Evolutionary conservation across 35 echinoderm and acorn worm species (phyloP).

Genomic region (Lytechinus variegatus): DNA sequence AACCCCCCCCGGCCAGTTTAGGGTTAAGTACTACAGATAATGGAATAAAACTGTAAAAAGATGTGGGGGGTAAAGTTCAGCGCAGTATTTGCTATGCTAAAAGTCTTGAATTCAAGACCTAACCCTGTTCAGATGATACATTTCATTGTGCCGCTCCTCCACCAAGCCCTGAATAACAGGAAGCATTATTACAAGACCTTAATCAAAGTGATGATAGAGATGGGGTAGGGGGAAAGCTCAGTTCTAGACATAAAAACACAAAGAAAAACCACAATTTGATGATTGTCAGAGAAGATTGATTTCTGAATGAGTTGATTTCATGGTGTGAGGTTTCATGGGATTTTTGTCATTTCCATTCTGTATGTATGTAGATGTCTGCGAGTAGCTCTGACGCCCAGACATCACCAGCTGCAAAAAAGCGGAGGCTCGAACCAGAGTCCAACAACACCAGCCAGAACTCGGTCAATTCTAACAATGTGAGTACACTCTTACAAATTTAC

Average conservation of each 20-base stretch:
- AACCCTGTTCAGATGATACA: background rate
- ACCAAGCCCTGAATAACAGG: background rate
- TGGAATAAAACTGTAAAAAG: too few species aligned
- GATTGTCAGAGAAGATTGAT: background rate
- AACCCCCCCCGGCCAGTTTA: too few species aligned
- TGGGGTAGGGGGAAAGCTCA: background rate
- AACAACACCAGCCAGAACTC: conserved; percentile 62
- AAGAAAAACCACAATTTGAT: background rate
- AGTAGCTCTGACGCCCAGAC: conserved; percentile 78
- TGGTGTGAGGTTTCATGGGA: background rate
- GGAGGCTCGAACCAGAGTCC: conserved; percentile 60
- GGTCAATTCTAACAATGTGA: conserved; percentile 68
- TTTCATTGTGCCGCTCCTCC: background rate
- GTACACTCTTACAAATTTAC: background rate
- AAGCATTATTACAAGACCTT: background rate
- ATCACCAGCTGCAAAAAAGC: conserved; percentile 82
- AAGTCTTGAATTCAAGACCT: background rate
- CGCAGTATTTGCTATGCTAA: too few species aligned
- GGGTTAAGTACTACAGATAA: too few species aligned
- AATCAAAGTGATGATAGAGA: conserved; percentile 3
- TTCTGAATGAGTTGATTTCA: background rate
- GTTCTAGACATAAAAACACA: background rate
- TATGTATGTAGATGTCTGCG: conserved; percentile 65
- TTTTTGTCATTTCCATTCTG: background rate
- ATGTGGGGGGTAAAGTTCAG: too few species aligned